phyloP scores from a whole-genome alignment of 2,888 invertebrate species.

The Hirtodrosophila alboralis region DNA sequence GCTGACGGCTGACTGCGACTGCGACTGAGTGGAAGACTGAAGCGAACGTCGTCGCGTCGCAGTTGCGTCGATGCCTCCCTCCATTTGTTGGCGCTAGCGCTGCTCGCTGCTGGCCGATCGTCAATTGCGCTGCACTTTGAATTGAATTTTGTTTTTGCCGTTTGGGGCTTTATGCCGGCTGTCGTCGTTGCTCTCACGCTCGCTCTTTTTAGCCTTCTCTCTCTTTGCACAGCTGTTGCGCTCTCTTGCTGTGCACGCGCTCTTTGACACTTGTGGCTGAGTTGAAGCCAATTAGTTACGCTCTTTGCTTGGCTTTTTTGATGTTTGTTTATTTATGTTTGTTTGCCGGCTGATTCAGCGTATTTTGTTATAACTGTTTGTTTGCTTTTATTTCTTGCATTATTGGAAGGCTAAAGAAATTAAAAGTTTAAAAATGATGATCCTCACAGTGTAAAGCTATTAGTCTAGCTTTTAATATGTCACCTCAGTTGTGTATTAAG shows the following conservation, averaged over 20 bases:
- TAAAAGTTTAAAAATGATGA: no score
- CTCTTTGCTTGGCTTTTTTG: constrained; percentile 56
- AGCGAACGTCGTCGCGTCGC: constrained; percentile 27
- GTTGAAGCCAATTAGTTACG: constrained; percentile 63
- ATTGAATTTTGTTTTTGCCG: constrained; percentile 46
- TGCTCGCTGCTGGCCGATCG: constrained; percentile 47
- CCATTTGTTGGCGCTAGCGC: constrained; percentile 19
- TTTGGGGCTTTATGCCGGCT: constrained; percentile 52
- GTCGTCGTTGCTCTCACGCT: constrained; percentile 4
- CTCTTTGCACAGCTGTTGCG: constrained; percentile 39
- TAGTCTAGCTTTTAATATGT: no score
- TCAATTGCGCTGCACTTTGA: constrained; percentile 74
- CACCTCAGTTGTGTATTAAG: constrained; percentile 1
- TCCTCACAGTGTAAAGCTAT: no score
- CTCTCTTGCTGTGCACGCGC: constrained; percentile 18
- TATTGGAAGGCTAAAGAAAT: not conserved
- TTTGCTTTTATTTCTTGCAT: constrained; percentile 28
- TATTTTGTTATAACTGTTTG: constrained; percentile 26
- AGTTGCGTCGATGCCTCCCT: constrained; percentile 13
- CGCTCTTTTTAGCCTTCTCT: not conserved
- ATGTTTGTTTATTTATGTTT: constrained; percentile 68
- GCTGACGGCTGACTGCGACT: no score
- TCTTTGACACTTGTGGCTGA: constrained; percentile 53
- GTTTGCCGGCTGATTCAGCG: constrained; percentile 48
- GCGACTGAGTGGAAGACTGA: constrained; percentile 23